These are phyloP conservation scores for Drosophila formosana DNA, from an alignment of 2,888 invertebrate genomes.

Conservation along the genomic window DNA sequence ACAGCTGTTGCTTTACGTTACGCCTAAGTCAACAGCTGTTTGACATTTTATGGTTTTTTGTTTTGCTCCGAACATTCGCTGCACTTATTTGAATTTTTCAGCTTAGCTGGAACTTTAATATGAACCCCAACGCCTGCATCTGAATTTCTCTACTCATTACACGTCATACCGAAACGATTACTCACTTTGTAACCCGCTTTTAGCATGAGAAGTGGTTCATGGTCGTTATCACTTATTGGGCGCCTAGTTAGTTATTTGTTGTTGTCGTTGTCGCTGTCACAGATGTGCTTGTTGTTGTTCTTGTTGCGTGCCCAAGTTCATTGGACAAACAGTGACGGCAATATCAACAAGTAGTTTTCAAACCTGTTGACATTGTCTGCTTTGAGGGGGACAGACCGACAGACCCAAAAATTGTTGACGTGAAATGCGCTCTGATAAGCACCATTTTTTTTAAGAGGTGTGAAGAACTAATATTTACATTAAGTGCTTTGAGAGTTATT, in stretches of 20 bases:
- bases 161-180: slow-evolving; percentile 13
- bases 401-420: slow-evolving; percentile 34
- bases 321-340: slow-evolving; percentile 45
- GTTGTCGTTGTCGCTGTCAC: slow-evolving; percentile 21
- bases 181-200: slow-evolving; percentile 15
- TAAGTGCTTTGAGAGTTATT: slow-evolving; percentile 32
- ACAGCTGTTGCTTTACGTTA: slow-evolving; percentile 20
- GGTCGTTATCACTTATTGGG: slow-evolving; percentile 38
- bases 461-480: slow-evolving; percentile 66
- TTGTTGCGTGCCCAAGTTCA: slow-evolving; percentile 63
- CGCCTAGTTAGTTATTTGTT: slow-evolving; percentile 24
- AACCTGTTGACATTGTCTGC: slow-evolving; percentile 71
- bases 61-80: slow-evolving; percentile 63
- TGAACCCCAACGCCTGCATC: neutral
- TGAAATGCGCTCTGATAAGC: slow-evolving; percentile 45
- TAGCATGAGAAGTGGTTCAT: slow-evolving; percentile 44
- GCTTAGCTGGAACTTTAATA: slow-evolving; percentile 17
- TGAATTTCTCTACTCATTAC: neutral
- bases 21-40: slow-evolving; percentile 59
- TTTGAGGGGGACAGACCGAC: slow-evolving; percentile 19
- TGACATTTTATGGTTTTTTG: slow-evolving; percentile 43
- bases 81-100: slow-evolving; percentile 20
- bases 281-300: slow-evolving; percentile 17
- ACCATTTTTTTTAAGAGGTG: slow-evolving; percentile 40
- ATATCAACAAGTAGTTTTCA: slow-evolving; percentile 37